Conservation (phyloP, 2,888 invertebrate genomes). For the Athalia cordata region DNA sequence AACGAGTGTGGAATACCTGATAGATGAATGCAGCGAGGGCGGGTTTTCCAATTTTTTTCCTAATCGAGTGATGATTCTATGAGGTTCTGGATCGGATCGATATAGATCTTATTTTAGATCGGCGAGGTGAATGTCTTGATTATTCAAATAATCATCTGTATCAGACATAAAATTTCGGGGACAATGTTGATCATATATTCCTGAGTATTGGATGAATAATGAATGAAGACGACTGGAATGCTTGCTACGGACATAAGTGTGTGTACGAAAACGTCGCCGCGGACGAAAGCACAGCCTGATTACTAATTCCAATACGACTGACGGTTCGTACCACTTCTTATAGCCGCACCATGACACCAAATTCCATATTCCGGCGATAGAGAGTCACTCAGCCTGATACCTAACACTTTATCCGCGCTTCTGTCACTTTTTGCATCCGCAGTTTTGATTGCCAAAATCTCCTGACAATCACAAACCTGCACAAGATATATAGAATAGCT, state of each 20-base stretch:
- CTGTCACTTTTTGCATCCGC: conserved; percentile 1
- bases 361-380: conserved; percentile 66
- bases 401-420: conserved; percentile 20
- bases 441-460: not conserved
- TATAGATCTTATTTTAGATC: not conserved
- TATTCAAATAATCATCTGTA: too few species aligned
- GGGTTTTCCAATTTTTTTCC: too few species aligned
- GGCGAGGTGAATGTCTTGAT: not conserved
- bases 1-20: too few species aligned
- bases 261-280: conserved; percentile 43
- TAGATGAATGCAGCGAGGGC: too few species aligned
- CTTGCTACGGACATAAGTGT: conserved; percentile 24
- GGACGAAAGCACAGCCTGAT: conserved; percentile 63
- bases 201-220: conserved; percentile 52
- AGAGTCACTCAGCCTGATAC: conserved; percentile 49
- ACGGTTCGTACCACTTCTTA: conserved; percentile 67
- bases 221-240: conserved; percentile 50
- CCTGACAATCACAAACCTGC: not conserved
- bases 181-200: conserved; percentile 30
- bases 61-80: not conserved
- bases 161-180: conserved; percentile 28
- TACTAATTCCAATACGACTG: conserved; percentile 65
- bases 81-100: not conserved
- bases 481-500: too few species aligned
- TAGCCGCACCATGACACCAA: conserved; percentile 68